Conservation (phyloP, 2,797 vertebrate species). For the Lindbergichthys nudifrons region DNA sequence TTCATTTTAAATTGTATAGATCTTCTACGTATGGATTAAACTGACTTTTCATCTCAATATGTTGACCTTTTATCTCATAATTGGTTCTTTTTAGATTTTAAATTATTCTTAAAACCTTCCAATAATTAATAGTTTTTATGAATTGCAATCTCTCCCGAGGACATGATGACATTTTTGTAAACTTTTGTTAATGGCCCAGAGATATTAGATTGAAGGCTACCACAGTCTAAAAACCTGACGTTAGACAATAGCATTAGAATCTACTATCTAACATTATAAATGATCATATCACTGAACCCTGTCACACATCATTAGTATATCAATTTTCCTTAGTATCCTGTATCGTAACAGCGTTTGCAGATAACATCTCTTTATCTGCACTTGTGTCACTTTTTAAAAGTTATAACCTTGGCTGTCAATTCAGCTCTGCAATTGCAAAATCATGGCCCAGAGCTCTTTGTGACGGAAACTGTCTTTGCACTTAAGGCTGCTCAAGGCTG, state of each 20-base stretch:
- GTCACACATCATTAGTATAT: background rate
- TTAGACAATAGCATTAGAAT: too few relatives aligned
- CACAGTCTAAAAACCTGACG: background rate
- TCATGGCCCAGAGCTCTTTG: constrained; percentile 53
- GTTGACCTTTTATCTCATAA: background rate
- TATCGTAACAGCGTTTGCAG: background rate
- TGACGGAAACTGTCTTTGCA: constrained; percentile 59
- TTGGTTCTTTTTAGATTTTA: background rate
- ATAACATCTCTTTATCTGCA: constrained; percentile 18
- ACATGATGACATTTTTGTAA: background rate
- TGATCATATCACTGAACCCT: background rate
- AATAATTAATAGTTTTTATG: background rate
- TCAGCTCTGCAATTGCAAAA: constrained; percentile 41
- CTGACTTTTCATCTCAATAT: background rate
- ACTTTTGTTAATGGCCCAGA: background rate
- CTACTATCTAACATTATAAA: background rate
- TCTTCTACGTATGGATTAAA: background rate
- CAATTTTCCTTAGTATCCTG: background rate
- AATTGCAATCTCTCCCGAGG: background rate
- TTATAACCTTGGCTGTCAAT: constrained; percentile 46
- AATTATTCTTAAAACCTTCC: background rate
- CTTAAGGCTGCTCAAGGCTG: constrained; percentile 55
- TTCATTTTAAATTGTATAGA: background rate
- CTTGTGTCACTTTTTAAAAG: constrained; percentile 55
- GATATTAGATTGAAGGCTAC: background rate